phyloP scores from a whole-genome alignment of 2,888 invertebrate species.

The Cryptus armator region DNA sequence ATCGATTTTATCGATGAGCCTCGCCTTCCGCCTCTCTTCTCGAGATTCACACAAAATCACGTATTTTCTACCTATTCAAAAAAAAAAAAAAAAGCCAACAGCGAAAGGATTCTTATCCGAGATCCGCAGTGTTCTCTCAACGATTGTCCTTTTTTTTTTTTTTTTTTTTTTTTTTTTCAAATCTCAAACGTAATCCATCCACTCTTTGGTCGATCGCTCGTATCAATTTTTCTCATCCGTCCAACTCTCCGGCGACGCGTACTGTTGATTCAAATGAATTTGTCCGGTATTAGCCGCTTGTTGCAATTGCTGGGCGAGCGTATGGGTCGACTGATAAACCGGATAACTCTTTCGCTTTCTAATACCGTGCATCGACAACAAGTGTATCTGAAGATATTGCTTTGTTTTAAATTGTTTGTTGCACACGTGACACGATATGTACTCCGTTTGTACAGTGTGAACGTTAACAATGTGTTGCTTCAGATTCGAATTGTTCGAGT shows the following conservation, averaged over 20 bases:
- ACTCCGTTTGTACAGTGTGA: constrained; percentile 88
- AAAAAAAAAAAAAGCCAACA: background rate
- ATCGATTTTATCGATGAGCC: constrained; percentile 10
- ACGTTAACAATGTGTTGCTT: constrained; percentile 90
- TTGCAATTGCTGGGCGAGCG: constrained; percentile 74
- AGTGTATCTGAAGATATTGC: constrained; percentile 90
- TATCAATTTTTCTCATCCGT: constrained; percentile 79
- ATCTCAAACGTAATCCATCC: constrained; percentile 44
- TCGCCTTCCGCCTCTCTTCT: background rate
- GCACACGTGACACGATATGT: constrained; percentile 89
- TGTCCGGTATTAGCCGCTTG: constrained; percentile 73
- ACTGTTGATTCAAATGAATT: constrained; percentile 73
- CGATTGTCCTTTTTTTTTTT: background rate
- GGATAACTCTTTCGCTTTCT: constrained; percentile 87
- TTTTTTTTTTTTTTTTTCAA: too few species aligned
- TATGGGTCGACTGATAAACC: constrained; percentile 80
- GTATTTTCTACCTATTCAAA: constrained; percentile 17
- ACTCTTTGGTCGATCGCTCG: constrained; percentile 38
- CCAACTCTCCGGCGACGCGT: constrained; percentile 77
- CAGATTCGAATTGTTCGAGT: constrained; percentile 90
- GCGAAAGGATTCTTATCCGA: background rate
- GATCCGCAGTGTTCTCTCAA: background rate
- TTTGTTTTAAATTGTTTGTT: constrained; percentile 90
- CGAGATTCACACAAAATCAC: background rate
- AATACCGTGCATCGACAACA: constrained; percentile 89